Evolutionary conservation across 2,113 vertebrate species (phyloP), one percentile per base, ranked within the genome.

Genomic region (Coptodon rendalli): DNA sequence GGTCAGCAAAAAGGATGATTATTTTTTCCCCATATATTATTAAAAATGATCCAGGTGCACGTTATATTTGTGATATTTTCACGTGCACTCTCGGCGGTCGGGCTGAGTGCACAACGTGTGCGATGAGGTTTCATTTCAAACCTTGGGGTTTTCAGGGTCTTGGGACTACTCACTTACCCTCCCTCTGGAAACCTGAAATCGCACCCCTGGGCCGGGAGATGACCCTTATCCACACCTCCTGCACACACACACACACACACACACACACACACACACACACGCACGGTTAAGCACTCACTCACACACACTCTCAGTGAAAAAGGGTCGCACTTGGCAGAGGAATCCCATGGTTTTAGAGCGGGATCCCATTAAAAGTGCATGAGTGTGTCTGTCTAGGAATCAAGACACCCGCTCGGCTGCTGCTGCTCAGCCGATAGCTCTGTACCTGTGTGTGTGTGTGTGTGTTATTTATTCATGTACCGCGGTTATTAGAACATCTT

Each of bases 381-480:
- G 95, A 96, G 95, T 92, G 89, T 94, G 88, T 93, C 94, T 93
- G 95, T 96, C 93, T 94, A 94, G 89, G 94, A 96, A 95, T 94
- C 91, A 92, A 92, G 89, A 93, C 85, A 94, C 86, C 59, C 43
- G 73, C 71, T 87, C 88, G 86, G 61, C 22, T 73, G 59, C 71
- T 48, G 73, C 89, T 43, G 83, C 89, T 86, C 82, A 36, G 87
- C 83, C n/a, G 90, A 93, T 87, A 86, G 87, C 85, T 88, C 16
- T 84, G 71, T 50, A 78, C 71, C 68, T 81, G 79, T 81, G 83
- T 84, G 85, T 80, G 66, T 85, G 66, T 85, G 80, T 89, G 89
- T 87, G 88, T 89, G 82, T 95, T 91, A 94, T 91, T 95, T 92
- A 95, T 95, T 95, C 68, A 94, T 94, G 68, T 82, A 38, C 83